Conservation (phyloP, 2,113 vertebrate genomes). For the Lampris incognitus region DNA sequence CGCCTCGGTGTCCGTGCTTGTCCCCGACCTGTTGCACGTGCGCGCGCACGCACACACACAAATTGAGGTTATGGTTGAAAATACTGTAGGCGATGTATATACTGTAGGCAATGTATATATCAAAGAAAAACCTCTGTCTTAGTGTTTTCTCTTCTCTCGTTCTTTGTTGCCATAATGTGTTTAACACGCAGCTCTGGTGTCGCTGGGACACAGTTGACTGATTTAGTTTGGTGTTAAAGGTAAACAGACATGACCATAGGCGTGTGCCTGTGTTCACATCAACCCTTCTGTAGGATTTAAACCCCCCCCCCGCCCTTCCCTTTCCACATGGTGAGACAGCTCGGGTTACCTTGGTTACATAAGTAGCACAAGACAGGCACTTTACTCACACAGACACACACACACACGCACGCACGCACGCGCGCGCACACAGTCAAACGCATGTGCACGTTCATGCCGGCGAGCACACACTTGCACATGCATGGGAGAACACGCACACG, state of each 20-base stretch:
- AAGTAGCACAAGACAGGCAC: constrained; percentile 26
- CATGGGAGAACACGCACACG: background rate
- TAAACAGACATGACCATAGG: constrained; percentile 11
- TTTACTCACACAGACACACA: constrained; percentile 3
- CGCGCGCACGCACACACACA: background rate
- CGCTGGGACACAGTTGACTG: constrained; percentile 11
- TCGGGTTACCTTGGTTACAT: constrained; percentile 56
- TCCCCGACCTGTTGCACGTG: background rate
- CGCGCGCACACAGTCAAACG: background rate
- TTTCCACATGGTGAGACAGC: constrained; percentile 24
- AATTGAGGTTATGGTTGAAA: constrained; percentile 11
- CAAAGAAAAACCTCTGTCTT: too few relatives aligned
- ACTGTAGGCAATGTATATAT: constrained; percentile 26
- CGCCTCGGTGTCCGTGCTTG: background rate
- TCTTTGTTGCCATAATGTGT: too few relatives aligned
- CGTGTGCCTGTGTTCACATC: constrained; percentile 22
- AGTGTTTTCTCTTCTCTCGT: too few relatives aligned
- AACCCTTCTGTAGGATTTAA: constrained; percentile 26
- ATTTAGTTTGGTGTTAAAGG: constrained; percentile 2
- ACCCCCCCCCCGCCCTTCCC: background rate
- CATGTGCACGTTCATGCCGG: background rate
- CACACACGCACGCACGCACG: constrained; percentile 1
- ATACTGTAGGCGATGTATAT: background rate
- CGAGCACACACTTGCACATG: constrained; percentile 24
- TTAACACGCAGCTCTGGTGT: constrained; percentile 8